Evolutionary conservation across 2,888 invertebrate genomes (phyloP).

Genomic region (Microplitis deprimator): DNA sequence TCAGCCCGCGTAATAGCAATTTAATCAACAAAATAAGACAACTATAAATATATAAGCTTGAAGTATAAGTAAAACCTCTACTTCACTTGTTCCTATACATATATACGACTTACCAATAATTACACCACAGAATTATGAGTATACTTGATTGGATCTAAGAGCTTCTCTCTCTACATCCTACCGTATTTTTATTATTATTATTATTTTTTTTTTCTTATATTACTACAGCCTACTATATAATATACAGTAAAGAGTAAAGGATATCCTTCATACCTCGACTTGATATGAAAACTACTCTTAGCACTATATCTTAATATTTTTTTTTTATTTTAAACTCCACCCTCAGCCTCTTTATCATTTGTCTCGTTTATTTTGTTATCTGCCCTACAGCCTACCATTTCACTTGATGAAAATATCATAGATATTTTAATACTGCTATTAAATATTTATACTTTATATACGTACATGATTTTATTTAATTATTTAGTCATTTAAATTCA

Average conservation of each 20-base stretch:
- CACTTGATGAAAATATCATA: neutral
- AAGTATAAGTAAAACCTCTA: no score
- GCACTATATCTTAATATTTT: neutral
- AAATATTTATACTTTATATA: neutral
- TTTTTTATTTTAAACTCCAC: conserved; percentile 38
- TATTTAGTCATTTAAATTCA: neutral
- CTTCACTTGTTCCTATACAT: neutral
- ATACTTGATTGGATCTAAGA: conserved; percentile 69
- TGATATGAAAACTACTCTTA: conserved; percentile 37
- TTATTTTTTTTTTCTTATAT: conserved; percentile 31
- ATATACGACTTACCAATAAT: conserved; percentile 64
- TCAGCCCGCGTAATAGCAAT: conserved; percentile 58
- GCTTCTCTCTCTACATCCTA: conserved; percentile 47
- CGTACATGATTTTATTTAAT: neutral
- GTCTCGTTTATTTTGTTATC: conserved; percentile 31
- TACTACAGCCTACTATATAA: neutral
- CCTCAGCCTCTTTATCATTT: conserved; percentile 41
- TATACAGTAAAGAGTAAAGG: neutral
- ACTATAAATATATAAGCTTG: conserved; percentile 29
- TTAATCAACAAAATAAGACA: conserved; percentile 69
- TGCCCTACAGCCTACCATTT: conserved; percentile 33
- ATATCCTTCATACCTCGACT: neutral
- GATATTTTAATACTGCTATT: neutral
- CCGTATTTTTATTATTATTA: neutral
- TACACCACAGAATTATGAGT: conserved; percentile 69